These are phyloP conservation scores for Leucophenga maculata DNA, from an alignment of 2,888 invertebrate species.

Conservation along the genomic window DNA sequence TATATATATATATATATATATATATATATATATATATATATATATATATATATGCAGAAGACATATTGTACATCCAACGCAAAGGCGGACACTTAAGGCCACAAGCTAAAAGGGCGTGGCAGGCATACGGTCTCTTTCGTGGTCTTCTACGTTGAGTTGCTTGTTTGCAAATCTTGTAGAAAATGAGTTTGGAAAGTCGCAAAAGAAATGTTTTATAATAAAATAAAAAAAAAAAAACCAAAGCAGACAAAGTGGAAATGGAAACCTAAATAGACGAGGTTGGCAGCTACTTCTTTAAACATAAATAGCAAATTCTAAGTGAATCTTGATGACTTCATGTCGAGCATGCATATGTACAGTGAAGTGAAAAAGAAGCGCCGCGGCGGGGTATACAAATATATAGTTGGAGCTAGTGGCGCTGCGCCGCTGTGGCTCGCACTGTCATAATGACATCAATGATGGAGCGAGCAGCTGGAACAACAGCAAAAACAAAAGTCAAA, in stretches of 20 bases:
- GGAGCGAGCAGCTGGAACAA: conserved; percentile 17
- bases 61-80: conserved; percentile 3
- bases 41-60: not conserved
- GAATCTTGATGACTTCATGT: conserved; percentile 21
- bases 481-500: conserved; percentile 42
- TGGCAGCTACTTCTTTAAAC: conserved; percentile 4
- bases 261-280: not conserved
- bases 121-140: no score
- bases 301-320: conserved; percentile 4
- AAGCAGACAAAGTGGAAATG: not conserved
- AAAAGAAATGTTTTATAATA: no score
- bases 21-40: not conserved
- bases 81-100: not conserved
- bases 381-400: no score
- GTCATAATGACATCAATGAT: conserved; percentile 58
- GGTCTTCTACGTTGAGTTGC: conserved; percentile 8
- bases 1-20: not conserved
- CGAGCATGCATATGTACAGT: not conserved
- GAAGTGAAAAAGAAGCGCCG: no score
- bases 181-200: not conserved
- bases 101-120: no score
- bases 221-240: not conserved
- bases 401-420: no score
- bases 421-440: conserved; percentile 34
- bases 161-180: conserved; percentile 4